Conservation (phyloP, 2,113 vertebrate genomes). For the Abramis brama region DNA sequence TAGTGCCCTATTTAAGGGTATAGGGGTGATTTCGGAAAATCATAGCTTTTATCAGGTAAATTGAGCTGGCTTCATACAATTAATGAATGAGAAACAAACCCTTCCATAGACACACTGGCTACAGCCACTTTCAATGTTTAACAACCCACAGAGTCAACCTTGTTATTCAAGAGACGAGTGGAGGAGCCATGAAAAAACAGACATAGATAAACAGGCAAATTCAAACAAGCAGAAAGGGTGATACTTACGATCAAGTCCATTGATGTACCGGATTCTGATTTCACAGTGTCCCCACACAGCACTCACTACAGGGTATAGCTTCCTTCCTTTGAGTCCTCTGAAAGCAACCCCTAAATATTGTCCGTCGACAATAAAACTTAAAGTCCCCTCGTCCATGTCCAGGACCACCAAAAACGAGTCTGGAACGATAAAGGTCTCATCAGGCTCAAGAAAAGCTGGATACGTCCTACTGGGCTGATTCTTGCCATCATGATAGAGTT, state of each 20-base stretch:
- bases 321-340: conserved; percentile 94
- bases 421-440: conserved; percentile 95
- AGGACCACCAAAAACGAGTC: conserved; percentile 96
- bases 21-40: neutral
- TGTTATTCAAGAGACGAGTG: neutral
- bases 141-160: neutral
- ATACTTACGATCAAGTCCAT: conserved; percentile 99
- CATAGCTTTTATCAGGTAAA: conserved; percentile 32
- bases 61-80: conserved; percentile 9
- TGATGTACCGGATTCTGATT: conserved; percentile 97
- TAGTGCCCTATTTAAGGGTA: no score
- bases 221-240: neutral
- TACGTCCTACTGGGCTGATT: conserved; percentile 93
- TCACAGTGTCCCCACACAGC: conserved; percentile 99
- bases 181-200: neutral
- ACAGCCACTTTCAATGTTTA: conserved; percentile 3
- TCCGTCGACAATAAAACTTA: conserved; percentile 97
- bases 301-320: conserved; percentile 95
- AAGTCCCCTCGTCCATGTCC: conserved; percentile 97
- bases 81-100: conserved; percentile 20
- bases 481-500: conserved; percentile 96
- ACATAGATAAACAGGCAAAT: neutral
- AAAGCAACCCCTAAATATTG: conserved; percentile 97
- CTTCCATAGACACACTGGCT: neutral
- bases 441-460: conserved; percentile 89